Conservation (phyloP, 2,888 invertebrate genomes). For the Pseudococcus longispinus region DNA sequence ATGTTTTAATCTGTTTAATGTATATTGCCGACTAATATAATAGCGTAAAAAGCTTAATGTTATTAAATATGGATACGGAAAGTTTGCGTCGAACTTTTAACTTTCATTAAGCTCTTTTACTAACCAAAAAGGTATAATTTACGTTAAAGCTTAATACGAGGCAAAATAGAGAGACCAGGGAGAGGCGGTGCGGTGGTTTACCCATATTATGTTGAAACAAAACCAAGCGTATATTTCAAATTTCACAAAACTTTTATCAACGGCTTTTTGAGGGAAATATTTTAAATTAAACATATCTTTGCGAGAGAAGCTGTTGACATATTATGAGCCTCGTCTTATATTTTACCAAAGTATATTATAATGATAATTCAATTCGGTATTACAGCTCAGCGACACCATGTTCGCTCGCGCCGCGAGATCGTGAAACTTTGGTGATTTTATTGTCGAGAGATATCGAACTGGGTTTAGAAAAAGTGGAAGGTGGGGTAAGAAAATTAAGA, state of each 20-base stretch:
- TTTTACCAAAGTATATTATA: not conserved
- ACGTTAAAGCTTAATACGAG: slow-evolving; percentile 50
- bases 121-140: slow-evolving; percentile 55
- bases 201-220: slow-evolving; percentile 45
- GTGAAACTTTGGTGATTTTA: too few species aligned
- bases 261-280: slow-evolving; percentile 23
- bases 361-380: not conserved
- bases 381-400: too few species aligned
- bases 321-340: not conserved
- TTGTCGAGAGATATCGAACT: too few species aligned
- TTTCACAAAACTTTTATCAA: slow-evolving; percentile 31
- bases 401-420: too few species aligned
- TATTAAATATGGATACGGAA: slow-evolving; percentile 56
- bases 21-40: slow-evolving; percentile 39
- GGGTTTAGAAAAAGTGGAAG: too few species aligned
- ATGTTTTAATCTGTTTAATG: slow-evolving; percentile 35
- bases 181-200: not conserved
- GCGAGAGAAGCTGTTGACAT: slow-evolving; percentile 3
- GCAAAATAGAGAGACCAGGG: not conserved
- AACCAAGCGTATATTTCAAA: slow-evolving; percentile 33
- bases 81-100: slow-evolving; percentile 53
- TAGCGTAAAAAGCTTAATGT: slow-evolving; percentile 51
- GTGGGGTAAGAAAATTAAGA: too few species aligned
- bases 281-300: slow-evolving; percentile 22
- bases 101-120: slow-evolving; percentile 56